Percentiles rank a stretch among this genome's conserved stretches.
Conservation (phyloP, 2,113 vertebrate genomes). For the Alethe castanea region DNA sequence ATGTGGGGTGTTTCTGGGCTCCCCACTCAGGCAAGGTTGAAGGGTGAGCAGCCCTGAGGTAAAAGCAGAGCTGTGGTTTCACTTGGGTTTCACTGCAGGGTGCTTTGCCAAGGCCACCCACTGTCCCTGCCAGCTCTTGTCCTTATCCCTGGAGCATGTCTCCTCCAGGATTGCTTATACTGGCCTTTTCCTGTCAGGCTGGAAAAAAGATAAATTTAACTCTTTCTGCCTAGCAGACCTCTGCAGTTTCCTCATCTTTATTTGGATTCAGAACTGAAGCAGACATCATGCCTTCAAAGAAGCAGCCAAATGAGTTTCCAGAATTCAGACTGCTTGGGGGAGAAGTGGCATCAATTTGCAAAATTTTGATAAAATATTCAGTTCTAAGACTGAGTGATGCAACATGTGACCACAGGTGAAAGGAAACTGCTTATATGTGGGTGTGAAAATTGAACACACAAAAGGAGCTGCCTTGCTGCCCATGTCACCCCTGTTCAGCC, state of each 20-base stretch:
- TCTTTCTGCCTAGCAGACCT: not conserved
- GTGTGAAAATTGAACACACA: not conserved
- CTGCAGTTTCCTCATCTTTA: not conserved
- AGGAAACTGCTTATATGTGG: not conserved
- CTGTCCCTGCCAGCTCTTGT: not conserved
- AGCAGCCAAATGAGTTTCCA: not conserved
- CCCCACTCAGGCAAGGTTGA: not conserved
- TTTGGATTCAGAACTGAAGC: not conserved
- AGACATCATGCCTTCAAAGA: not conserved
- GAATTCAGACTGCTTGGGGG: not conserved
- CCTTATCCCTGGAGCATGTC: not conserved
- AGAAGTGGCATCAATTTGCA: not conserved
- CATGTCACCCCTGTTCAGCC: rapidly evolving
- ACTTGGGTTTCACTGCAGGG: not conserved
- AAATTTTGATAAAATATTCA: not conserved
- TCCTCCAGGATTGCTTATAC: not conserved
- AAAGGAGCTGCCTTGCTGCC: not conserved
- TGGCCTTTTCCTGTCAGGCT: not conserved
- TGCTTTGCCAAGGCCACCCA: not conserved
- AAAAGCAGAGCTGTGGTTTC: not conserved
- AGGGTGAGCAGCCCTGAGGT: not conserved
- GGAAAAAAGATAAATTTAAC: not conserved
- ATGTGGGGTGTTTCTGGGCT: not conserved
- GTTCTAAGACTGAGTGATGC: not conserved
- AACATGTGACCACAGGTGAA: not conserved